These are phyloP conservation scores for Ophioninae sp. DNA, from an alignment of 2,888 invertebrate genomes.

Conservation along the genomic window DNA sequence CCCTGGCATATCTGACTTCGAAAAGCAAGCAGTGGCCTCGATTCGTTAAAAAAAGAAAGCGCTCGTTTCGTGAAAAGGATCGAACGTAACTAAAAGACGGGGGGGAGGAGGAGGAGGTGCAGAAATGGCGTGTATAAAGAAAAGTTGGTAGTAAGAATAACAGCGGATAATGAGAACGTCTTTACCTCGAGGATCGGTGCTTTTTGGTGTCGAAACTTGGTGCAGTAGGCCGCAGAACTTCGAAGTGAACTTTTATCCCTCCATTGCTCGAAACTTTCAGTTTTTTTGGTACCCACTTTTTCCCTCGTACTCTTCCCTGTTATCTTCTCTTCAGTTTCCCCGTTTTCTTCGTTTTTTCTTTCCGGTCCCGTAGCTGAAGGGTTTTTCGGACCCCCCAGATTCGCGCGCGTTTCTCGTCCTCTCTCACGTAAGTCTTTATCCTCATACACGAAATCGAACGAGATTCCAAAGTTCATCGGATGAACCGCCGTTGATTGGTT, in stretches of 20 bases:
- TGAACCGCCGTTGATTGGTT: background rate
- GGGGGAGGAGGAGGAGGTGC: no score
- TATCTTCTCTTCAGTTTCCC: background rate
- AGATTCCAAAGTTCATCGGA: conserved; percentile 16
- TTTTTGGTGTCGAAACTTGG: conserved; percentile 63
- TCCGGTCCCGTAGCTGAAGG: background rate
- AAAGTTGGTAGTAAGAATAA: background rate
- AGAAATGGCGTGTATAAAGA: background rate
- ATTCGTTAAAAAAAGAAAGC: background rate
- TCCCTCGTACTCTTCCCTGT: background rate
- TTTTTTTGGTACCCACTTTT: conserved; percentile 6
- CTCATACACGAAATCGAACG: background rate
- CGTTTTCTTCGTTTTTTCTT: background rate
- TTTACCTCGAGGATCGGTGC: conserved; percentile 68
- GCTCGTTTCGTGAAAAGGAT: background rate
- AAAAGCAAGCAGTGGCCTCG: background rate
- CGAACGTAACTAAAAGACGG: background rate
- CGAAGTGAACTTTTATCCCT: conserved; percentile 63
- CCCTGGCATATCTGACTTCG: background rate
- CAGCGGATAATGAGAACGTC: conserved; percentile 30
- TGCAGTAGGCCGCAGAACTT: conserved; percentile 70
- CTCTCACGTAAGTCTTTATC: background rate
- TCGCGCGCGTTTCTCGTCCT: background rate
- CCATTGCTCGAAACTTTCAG: conserved; percentile 62
- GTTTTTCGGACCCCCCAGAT: background rate